Percentiles rank a stretch among this genome's conserved stretches.
These are phyloP conservation scores for Struthio camelus DNA, from an alignment of 2,113 vertebrate genomes.

Conservation along the genomic window DNA sequence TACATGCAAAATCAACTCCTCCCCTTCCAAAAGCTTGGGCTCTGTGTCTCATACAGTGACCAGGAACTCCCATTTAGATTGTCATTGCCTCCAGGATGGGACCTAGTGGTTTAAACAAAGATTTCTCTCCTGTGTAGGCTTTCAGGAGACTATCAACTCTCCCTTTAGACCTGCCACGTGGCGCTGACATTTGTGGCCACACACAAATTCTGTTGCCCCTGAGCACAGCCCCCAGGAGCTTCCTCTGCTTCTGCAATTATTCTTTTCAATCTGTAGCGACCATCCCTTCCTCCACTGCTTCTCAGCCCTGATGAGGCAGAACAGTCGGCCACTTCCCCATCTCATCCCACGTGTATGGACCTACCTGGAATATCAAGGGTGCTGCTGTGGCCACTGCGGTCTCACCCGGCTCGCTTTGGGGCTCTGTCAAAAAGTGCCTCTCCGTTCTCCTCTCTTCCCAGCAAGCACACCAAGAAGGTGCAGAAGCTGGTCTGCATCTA, in stretches of 20 bases:
- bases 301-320: not conserved
- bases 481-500: not conserved
- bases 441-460: not conserved
- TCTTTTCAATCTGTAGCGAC: not conserved
- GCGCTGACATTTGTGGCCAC: not conserved
- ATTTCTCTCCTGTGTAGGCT: not conserved
- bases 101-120: not conserved
- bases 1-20: not conserved
- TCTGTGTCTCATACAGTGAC: not conserved
- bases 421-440: not conserved
- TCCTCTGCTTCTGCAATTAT: not conserved
- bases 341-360: not conserved
- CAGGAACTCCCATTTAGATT: not conserved
- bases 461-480: not conserved
- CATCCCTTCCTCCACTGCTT: not conserved
- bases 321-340: too few relatives aligned
- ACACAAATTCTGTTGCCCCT: accelerated
- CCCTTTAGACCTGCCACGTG: not conserved
- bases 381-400: not conserved
- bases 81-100: accelerated
- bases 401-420: not conserved
- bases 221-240: not conserved
- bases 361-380: not conserved
- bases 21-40: not conserved
- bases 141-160: not conserved